Percentiles rank a stretch among this genome's conserved stretches.
These are phyloP conservation scores for Diabrotica virgifera DNA, from an alignment of 1,140 invertebrate genomes.

Conservation along the genomic window DNA sequence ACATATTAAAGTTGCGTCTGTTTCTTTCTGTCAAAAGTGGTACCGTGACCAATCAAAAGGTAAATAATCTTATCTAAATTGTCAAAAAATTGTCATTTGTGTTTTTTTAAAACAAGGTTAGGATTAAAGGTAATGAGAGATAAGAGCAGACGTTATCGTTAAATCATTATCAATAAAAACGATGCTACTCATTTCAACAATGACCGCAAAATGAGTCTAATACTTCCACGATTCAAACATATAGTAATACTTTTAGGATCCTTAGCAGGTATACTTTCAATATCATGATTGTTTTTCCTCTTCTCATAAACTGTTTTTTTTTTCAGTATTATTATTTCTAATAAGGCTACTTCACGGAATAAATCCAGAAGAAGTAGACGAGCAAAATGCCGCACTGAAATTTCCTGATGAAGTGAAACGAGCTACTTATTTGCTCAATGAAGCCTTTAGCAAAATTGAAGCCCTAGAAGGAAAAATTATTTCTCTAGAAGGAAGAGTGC, in stretches of 20 bases:
- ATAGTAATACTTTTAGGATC: constrained; percentile 43
- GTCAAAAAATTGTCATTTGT: too few species aligned
- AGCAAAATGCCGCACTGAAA: constrained; percentile 22
- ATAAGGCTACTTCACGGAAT: background rate
- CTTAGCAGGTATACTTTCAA: background rate
- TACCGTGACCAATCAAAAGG: too few species aligned
- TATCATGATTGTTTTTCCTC: background rate
- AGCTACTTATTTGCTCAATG: constrained; percentile 33
- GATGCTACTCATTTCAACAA: background rate
- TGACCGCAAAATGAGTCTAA: constrained; percentile 7
- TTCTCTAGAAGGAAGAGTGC: constrained; percentile 66
- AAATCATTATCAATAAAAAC: too few species aligned
- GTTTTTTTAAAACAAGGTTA: too few species aligned
- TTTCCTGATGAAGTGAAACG: constrained; percentile 31
- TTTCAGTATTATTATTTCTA: constrained; percentile 14
- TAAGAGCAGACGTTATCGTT: too few species aligned
- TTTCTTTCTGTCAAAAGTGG: too few species aligned
- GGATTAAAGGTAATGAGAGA: too few species aligned
- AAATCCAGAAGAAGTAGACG: background rate
- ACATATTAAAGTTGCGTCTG: too few species aligned
- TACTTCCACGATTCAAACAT: constrained; percentile 45
- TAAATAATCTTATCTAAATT: too few species aligned
- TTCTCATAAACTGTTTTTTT: background rate
- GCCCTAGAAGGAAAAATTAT: constrained; percentile 70
- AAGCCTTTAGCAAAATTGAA: constrained; percentile 51